A percentile compares a stretch with the other conserved stretches of the same genome.
phyloP scores from a whole-genome alignment of 2,113 vertebrate species.

The Coptodon bakossiorum region DNA sequence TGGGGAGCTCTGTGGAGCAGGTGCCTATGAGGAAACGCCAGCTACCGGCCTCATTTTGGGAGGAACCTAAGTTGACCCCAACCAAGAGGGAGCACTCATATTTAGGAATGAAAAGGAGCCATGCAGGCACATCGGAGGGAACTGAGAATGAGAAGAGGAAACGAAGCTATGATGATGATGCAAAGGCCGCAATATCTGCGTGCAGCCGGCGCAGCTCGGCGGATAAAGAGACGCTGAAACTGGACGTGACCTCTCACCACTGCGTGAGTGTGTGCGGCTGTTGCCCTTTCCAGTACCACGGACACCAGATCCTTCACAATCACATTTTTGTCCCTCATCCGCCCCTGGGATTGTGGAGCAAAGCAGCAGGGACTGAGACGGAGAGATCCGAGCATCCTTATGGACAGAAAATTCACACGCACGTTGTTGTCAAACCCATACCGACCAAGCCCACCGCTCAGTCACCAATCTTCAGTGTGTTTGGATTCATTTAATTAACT shows the following conservation, averaged over 20 bases:
- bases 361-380: conserved; percentile 36
- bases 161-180: conserved; percentile 47
- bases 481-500: conserved; percentile 83
- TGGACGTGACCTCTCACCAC: conserved; percentile 68
- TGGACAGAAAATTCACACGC: conserved; percentile 78
- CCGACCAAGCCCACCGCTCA: conserved; percentile 86
- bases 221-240: conserved; percentile 70
- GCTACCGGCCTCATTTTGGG: conserved; percentile 95
- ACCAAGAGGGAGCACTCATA: conserved; percentile 53
- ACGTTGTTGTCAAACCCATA: conserved; percentile 93
- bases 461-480: conserved; percentile 86
- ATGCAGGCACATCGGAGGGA: conserved; percentile 6
- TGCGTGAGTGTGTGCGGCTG: conserved; percentile 77
- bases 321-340: conserved; percentile 72
- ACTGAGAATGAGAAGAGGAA: conserved; percentile 74
- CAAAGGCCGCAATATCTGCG: conserved; percentile 30
- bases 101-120: conserved; percentile 46
- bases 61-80: conserved; percentile 82
- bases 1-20: conserved; percentile 65
- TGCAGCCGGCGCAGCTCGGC: conserved; percentile 22
- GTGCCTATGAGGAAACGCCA: conserved; percentile 96
- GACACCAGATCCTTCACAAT: conserved; percentile 79
- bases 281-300: conserved; percentile 86
- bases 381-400: conserved; percentile 72
- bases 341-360: conserved; percentile 79